Percentiles rank a stretch among this genome's conserved stretches.
Conservation (phyloP, 2,797 vertebrate species). For the Hoplostethus mediterraneus region DNA sequence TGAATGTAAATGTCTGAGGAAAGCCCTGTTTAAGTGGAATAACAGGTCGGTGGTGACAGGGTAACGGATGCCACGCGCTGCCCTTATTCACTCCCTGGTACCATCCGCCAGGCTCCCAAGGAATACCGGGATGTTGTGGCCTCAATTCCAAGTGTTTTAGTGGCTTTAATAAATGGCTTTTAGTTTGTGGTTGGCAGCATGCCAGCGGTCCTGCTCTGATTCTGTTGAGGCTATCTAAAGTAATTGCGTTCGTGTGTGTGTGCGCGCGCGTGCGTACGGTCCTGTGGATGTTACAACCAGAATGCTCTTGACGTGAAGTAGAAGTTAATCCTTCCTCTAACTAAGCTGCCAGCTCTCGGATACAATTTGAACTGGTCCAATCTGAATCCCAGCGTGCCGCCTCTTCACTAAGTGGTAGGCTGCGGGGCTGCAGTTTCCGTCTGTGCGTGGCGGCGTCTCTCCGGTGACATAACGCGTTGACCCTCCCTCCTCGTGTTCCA, state of each 20-base stretch:
- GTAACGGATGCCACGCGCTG: background rate
- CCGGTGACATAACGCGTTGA: constrained; percentile 73
- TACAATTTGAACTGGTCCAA: constrained; percentile 80
- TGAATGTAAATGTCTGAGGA: constrained; percentile 7
- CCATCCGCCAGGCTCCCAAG: constrained; percentile 43
- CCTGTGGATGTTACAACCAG: constrained; percentile 62
- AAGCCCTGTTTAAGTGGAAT: too few relatives aligned
- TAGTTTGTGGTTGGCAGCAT: constrained; percentile 54
- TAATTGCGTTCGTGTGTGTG: constrained; percentile 50
- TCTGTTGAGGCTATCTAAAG: constrained; percentile 61
- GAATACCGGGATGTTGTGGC: constrained; percentile 52
- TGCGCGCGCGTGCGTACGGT: constrained; percentile 23
- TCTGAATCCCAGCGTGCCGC: constrained; percentile 74
- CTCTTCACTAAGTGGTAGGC: constrained; percentile 70
- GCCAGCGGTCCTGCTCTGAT: constrained; percentile 47
- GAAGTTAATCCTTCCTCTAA: constrained; percentile 82
- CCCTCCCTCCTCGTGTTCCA: constrained; percentile 57
- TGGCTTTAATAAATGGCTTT: constrained; percentile 56
- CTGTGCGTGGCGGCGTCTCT: constrained; percentile 70
- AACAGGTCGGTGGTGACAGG: background rate
- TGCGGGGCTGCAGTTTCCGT: constrained; percentile 64
- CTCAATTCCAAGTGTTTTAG: constrained; percentile 44
- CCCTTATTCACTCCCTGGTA: background rate
- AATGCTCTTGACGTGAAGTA: constrained; percentile 77
- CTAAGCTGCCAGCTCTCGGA: constrained; percentile 79